Evolutionary conservation across 2,888 invertebrate genomes (phyloP), one percentile per base, ranked within the genome.

Genomic region (Cheilosia pagana): DNA sequence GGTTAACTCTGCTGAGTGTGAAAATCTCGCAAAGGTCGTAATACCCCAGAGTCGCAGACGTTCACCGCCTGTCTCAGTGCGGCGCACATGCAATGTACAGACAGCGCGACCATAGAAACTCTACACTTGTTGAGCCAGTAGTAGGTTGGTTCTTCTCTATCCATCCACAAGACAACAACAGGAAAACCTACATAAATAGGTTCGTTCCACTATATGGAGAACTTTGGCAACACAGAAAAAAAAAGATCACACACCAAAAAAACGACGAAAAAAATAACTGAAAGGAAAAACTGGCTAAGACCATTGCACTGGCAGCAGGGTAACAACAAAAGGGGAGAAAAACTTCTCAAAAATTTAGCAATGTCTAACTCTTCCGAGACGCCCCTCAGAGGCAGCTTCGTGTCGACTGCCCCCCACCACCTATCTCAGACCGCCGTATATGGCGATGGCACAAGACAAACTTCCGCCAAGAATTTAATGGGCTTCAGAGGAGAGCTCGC

Each of bases 381-480:
- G 59, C 39, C 81, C 75, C 50, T 57, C 43, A 12, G 50, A 48
- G 70, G 50, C 12, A n/a, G 14, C 39, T 14, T 21, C 39, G 48
- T 63, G 65, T 31, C 10, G 48, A 55, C 57, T 48, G 39, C 59
- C 60, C 25, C 48, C 25, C 10, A 35, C 35, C 35, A 35, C 35
- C 55, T 74, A 25, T 52, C 52, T 50, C 63, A 41, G 28, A 19
- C 39, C 57, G 19, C 39, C 57, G 19, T 50, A 75, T 65, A 67
- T 35, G 55, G 71, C 52, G 63, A 81, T 76, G 85, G 85, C 85
- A 81, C 85, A 85, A 85, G 85, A 81, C 85, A 85, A 85, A 85
- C 85, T 85, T 85, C 85, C 85, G 85, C 81, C 71, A 81, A 81
- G 81, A 85, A 85, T 67, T 81, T 70, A 85, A 55, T 70, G 74